These are phyloP conservation scores for Copidosoma floridanum DNA, from an alignment of 1,140 invertebrate species.

Conservation along the genomic window DNA sequence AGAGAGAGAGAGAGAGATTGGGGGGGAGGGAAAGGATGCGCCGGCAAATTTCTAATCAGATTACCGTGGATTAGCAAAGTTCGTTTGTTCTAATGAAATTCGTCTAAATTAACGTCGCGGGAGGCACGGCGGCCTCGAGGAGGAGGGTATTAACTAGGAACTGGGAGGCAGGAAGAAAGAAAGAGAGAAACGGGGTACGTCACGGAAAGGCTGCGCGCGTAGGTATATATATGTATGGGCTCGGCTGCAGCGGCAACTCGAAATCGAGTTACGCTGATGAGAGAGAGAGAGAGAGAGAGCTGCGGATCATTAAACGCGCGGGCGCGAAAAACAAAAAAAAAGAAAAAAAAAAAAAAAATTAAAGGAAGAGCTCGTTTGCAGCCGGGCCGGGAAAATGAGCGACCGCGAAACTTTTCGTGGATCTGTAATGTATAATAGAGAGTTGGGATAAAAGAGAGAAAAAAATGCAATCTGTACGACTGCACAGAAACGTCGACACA, in stretches of 20 bases:
- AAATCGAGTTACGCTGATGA: slow-evolving; percentile 28
- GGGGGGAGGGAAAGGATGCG: slow-evolving; percentile 31
- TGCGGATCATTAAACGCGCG: slow-evolving; percentile 14
- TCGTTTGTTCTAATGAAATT: slow-evolving; percentile 60
- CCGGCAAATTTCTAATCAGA: slow-evolving; percentile 58
- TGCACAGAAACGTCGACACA: too few relatives aligned
- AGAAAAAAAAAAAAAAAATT: too few relatives aligned
- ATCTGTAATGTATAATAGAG: too few relatives aligned
- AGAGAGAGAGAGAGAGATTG: slow-evolving; percentile 17
- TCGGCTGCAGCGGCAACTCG: not conserved
- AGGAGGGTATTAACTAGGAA: not conserved
- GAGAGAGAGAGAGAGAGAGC: too few relatives aligned
- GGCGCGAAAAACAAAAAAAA: slow-evolving; percentile 19
- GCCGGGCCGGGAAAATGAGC: slow-evolving; percentile 26
- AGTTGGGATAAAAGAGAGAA: too few relatives aligned
- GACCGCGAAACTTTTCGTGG: slow-evolving; percentile 37
- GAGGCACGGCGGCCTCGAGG: slow-evolving; percentile 2
- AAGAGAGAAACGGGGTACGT: too few relatives aligned
- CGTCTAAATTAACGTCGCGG: slow-evolving; percentile 53
- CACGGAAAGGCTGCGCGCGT: too few relatives aligned
- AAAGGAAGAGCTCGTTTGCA: slow-evolving; percentile 31
- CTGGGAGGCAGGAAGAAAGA: not conserved
- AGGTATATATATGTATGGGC: too few relatives aligned
- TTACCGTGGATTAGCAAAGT: slow-evolving; percentile 57
- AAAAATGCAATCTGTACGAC: too few relatives aligned